Evolutionary conservation across 2,888 invertebrate species (phyloP), one percentile per base, ranked within the genome.

Genomic region (Chymomyza amoena): DNA sequence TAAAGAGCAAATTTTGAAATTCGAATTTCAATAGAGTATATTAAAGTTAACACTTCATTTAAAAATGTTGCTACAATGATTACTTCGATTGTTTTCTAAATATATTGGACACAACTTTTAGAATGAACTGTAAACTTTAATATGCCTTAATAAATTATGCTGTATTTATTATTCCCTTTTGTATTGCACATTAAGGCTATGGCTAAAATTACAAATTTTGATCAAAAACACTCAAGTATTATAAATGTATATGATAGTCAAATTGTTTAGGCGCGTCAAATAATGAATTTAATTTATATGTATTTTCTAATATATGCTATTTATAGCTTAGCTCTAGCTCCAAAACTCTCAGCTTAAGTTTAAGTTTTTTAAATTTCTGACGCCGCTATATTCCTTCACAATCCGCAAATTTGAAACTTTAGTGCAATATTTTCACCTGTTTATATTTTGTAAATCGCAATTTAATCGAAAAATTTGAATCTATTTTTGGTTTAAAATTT

Each of bases 191-290:
- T 13, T 39, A 39, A 39, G 54, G 52, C 60, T 16, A 20, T 63
- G 62, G 36, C 39, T 66, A 45, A 63, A 65, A 72, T 71, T 20
- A 57, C 39, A 73, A 60, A 64, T 57, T 73, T 60, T 60, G 64
- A 73, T 73, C 60, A 57, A 80, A 72, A 73, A 51, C 51, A 64
- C 64, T 64, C 64, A 84, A 85, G 85, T 89, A 85, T 89, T 88
- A 85, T 69, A 60, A 65, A 54, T 61, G 25, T 61, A 69, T 39
- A 66, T 64, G 39, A 45, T 73, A 67, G 67, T 67, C 54, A 60
- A 73, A 69, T 64, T 66, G 67, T 80, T 76, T 76, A 87, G 88
- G 71, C 75, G 89, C 66, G 60, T 70, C 84, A 88, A 84, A 84
- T 83, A 86, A 72, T 75, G 62, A 79, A 73, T 72, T 77, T 73